Evolutionary conservation across 2,113 vertebrate genomes (phyloP).

Genomic region (Gymnobelideus leadbeateri): DNA sequence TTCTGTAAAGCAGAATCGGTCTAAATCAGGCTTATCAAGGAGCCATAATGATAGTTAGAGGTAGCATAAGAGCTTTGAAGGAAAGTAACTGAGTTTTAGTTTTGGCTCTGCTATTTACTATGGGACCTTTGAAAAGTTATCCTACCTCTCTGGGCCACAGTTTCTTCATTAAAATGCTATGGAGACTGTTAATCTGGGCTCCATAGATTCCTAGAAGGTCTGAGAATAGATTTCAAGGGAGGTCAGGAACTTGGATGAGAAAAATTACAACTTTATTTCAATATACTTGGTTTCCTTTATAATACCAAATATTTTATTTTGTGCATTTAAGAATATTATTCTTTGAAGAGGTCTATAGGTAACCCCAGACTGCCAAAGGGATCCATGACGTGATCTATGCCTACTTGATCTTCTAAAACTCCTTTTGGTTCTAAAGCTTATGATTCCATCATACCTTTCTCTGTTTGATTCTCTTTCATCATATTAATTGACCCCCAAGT

Average conservation of each 20-base stretch:
- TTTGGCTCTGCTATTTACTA: neutral
- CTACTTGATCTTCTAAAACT: neutral
- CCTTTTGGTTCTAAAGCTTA: neutral
- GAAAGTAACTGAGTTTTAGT: neutral
- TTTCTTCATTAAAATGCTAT: neutral
- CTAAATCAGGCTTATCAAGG: neutral
- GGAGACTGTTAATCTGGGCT: neutral
- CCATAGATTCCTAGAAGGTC: neutral
- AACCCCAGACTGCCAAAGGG: neutral
- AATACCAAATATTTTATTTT: neutral
- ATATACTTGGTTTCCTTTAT: neutral
- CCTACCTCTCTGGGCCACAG: neutral
- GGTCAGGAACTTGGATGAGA: neutral
- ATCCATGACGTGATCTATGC: neutral
- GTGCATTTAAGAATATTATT: neutral
- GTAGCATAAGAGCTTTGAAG: neutral
- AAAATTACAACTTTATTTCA: neutral
- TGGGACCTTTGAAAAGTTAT: neutral
- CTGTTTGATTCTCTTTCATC: neutral
- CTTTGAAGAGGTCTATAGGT: neutral
- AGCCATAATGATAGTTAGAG: neutral
- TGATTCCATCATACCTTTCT: neutral
- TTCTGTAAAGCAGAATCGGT: conserved; percentile 29
- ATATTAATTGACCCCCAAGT: neutral
- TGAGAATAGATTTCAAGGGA: neutral